A percentile compares a stretch with the other conserved stretches of the same genome.
Evolutionary conservation across 2,888 invertebrate species (phyloP).

Genomic region (Helleia helle): DNA sequence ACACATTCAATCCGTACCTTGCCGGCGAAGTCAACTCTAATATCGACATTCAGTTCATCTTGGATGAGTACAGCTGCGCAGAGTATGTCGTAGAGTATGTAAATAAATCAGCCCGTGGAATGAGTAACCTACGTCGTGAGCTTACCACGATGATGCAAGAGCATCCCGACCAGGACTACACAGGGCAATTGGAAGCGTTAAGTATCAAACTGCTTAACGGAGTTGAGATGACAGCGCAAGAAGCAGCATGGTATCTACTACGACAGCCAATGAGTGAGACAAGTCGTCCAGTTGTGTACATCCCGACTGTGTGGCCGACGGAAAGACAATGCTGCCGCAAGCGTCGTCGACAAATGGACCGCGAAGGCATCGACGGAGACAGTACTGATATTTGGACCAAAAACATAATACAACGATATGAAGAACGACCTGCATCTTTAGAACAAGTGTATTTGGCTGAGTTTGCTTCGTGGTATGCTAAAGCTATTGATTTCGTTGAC

Average conservation of each 20-base stretch:
- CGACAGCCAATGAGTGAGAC: constrained; percentile 23
- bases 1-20: constrained; percentile 36
- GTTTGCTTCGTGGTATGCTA: constrained; percentile 34
- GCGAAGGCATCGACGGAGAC: constrained; percentile 30
- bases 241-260: constrained; percentile 31
- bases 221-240: constrained; percentile 38
- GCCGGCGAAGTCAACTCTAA: constrained; percentile 28
- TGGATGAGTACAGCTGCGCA: constrained; percentile 31
- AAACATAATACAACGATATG: constrained; percentile 43
- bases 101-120: constrained; percentile 32
- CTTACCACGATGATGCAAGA: constrained; percentile 27
- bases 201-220: constrained; percentile 29
- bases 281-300: constrained; percentile 21
- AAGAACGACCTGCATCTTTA: constrained; percentile 37
- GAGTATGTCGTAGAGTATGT: constrained; percentile 38
- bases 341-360: constrained; percentile 31
- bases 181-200: constrained; percentile 20
- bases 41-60: constrained; percentile 24
- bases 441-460: constrained; percentile 33
- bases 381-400: constrained; percentile 42
- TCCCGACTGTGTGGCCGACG: constrained; percentile 29
- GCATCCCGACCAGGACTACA: constrained; percentile 21
- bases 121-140: constrained; percentile 30
- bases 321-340: constrained; percentile 32
- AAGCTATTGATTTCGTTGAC: constrained; percentile 29